Percentiles rank a stretch among this genome's conserved stretches.
These are phyloP conservation scores for Trachelus troglodyta DNA, from an alignment of 2,888 invertebrate species.

Conservation along the genomic window DNA sequence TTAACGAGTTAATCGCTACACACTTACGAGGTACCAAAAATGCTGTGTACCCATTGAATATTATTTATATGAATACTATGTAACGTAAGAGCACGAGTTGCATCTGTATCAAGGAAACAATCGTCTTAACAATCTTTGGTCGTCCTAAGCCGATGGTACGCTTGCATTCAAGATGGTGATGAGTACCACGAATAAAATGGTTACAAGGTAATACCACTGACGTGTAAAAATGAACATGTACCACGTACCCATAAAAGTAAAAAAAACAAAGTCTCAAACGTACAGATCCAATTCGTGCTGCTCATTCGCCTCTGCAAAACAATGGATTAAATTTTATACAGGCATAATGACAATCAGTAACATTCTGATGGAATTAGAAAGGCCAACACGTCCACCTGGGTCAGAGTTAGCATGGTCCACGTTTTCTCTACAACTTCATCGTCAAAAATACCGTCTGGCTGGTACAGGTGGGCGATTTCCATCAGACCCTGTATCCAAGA, in stretches of 20 bases:
- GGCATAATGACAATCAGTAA: not conserved
- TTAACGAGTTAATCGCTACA: conserved; percentile 3
- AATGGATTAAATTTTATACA: not conserved
- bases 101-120: not conserved
- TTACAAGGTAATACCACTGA: not conserved
- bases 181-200: not conserved
- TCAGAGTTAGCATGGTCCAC: conserved; percentile 6
- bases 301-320: not conserved
- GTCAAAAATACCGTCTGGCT: conserved; percentile 45
- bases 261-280: not conserved
- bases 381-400: conserved; percentile 4
- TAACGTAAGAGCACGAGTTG: not conserved
- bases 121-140: not conserved
- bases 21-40: conserved; percentile 12
- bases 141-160: not conserved
- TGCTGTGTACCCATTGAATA: not conserved
- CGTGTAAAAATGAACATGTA: not conserved
- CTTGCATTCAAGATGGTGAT: not conserved
- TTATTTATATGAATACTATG: conserved; percentile 9
- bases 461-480: conserved; percentile 48
- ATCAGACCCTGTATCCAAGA: not conserved
- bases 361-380: not conserved
- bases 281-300: not conserved
- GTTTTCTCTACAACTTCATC: not conserved
- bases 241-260: not conserved